Percentiles rank a stretch among this genome's conserved stretches.
phyloP scores from a whole-genome alignment of 2,888 invertebrate genomes.

The Aleiodes leptofemur region DNA sequence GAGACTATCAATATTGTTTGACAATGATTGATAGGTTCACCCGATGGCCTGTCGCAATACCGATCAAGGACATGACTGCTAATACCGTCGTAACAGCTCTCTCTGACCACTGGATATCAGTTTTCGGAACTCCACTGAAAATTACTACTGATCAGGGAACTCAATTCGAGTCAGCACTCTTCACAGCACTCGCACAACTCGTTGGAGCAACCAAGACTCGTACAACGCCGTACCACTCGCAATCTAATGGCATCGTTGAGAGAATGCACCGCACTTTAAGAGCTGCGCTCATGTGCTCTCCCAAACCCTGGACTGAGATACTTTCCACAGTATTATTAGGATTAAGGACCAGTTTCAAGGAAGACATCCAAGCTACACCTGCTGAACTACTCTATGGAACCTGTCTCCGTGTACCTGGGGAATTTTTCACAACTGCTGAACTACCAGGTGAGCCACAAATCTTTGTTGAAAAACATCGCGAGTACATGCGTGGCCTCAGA shows the following conservation, averaged over 20 bases:
- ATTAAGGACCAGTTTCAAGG: slow-evolving; percentile 54
- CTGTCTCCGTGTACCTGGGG: slow-evolving; percentile 53
- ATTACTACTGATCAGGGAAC: slow-evolving; percentile 66
- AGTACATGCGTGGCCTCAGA: slow-evolving; percentile 43
- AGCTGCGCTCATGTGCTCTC: slow-evolving; percentile 53
- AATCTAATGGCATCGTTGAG: slow-evolving; percentile 55
- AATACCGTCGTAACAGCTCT: slow-evolving; percentile 62
- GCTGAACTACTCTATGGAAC: slow-evolving; percentile 55
- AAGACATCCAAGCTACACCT: slow-evolving; percentile 53
- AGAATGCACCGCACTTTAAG: slow-evolving; percentile 55
- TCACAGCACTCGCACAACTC: slow-evolving; percentile 47
- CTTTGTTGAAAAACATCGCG: slow-evolving; percentile 50
- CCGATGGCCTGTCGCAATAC: slow-evolving; percentile 65
- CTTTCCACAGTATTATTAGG: slow-evolving; percentile 57
- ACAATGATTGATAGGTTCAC: slow-evolving; percentile 66
- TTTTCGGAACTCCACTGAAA: slow-evolving; percentile 62
- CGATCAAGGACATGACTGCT: slow-evolving; percentile 63
- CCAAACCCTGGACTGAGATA: slow-evolving; percentile 47
- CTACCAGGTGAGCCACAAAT: slow-evolving; percentile 43
- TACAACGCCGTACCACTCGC: slow-evolving; percentile 45
- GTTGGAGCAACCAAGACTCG: slow-evolving; percentile 47
- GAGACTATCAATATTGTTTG: slow-evolving; percentile 63
- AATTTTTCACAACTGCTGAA: slow-evolving; percentile 50
- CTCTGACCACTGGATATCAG: slow-evolving; percentile 60
- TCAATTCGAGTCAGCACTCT: slow-evolving; percentile 61